These are phyloP conservation scores for Camponotus fellah DNA, from an alignment of 2,888 invertebrate genomes.

Conservation along the genomic window DNA sequence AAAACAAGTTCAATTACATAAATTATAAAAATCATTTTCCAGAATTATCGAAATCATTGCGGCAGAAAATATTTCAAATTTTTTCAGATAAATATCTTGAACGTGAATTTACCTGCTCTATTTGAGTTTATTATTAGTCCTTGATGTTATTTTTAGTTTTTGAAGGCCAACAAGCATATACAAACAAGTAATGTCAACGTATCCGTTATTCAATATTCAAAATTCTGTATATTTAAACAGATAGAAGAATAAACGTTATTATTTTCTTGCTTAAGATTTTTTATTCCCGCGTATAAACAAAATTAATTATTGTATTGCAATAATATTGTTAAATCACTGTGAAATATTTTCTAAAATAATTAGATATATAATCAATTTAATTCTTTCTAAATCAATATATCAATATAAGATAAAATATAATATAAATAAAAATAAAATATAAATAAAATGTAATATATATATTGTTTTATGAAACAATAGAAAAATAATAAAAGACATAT, in stretches of 20 bases:
- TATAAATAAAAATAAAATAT: too few relatives aligned
- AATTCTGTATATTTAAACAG: background rate
- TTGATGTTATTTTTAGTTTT: background rate
- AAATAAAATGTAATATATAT: too few relatives aligned
- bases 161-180: background rate
- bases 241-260: background rate
- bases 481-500: background rate
- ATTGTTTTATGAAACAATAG: background rate
- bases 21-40: background rate
- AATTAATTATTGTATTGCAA: background rate
- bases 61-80: background rate
- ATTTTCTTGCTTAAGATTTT: conserved; percentile 2
- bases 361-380: background rate
- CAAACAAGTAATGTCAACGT: background rate
- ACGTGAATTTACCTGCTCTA: background rate
- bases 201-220: conserved; percentile 9
- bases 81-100: background rate
- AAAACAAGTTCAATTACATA: background rate
- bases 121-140: background rate
- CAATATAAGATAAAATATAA: background rate
- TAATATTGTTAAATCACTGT: background rate
- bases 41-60: background rate
- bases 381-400: background rate
- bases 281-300: background rate
- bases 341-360: background rate